phyloP scores from a whole-genome alignment of 2,797 vertebrate species.

The Semotilus atromaculatus region DNA sequence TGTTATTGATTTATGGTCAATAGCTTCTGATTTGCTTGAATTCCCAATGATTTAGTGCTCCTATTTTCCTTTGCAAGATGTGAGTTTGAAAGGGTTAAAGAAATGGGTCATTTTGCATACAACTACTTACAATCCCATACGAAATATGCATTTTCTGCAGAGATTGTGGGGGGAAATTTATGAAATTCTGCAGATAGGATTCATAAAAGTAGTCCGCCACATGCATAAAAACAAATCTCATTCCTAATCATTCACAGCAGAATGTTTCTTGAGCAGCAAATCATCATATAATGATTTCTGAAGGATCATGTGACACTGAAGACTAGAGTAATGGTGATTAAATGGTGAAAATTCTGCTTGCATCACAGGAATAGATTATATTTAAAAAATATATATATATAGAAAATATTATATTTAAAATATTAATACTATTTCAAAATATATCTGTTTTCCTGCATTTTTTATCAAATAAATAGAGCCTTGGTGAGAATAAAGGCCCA shows the following conservation, averaged over 20 bases:
- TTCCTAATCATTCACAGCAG: too few relatives aligned
- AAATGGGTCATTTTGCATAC: slow-evolving; percentile 7
- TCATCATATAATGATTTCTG: neutral
- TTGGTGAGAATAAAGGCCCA: too few relatives aligned
- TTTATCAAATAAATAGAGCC: neutral
- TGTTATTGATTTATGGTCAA: slow-evolving; percentile 14
- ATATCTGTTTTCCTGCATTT: neutral
- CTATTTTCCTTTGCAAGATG: neutral
- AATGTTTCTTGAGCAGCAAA: neutral
- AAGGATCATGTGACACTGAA: too few relatives aligned
- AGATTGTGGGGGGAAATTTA: neutral
- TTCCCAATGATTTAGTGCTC: neutral
- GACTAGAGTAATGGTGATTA: too few relatives aligned
- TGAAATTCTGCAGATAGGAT: neutral
- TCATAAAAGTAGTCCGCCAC: too few relatives aligned
- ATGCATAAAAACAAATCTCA: too few relatives aligned
- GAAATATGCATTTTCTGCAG: too few relatives aligned
- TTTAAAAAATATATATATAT: neutral
- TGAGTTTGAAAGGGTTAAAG: neutral
- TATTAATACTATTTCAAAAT: neutral
- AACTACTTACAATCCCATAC: neutral
- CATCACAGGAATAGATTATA: neutral
- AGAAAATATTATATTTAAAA: neutral
- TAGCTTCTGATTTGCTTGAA: neutral
- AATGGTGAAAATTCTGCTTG: too few relatives aligned